Percentiles rank a stretch among this genome's conserved stretches.
Evolutionary conservation across 2,888 invertebrate species (phyloP).

Genomic region (Busseola fusca): DNA sequence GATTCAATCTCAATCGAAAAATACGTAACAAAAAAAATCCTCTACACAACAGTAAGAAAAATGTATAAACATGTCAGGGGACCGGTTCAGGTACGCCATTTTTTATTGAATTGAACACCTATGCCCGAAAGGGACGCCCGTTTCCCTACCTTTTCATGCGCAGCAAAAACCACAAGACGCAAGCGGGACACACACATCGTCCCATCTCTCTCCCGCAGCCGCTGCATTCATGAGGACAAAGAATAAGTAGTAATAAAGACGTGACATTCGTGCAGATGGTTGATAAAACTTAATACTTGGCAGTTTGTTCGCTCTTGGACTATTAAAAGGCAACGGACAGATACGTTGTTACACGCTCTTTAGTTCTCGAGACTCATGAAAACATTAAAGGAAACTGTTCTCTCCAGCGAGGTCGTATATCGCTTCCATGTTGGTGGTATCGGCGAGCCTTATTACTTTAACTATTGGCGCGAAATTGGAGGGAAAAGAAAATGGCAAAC

Average conservation of each 20-base stretch:
- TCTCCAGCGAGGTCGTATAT: slow-evolving; percentile 80
- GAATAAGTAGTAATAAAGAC: slow-evolving; percentile 88
- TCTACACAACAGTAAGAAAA: slow-evolving; percentile 84
- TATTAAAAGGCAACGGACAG: slow-evolving; percentile 85
- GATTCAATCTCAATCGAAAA: slow-evolving; percentile 86
- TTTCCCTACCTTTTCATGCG: slow-evolving; percentile 76
- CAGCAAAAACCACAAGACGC: slow-evolving; percentile 70
- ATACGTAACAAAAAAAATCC: slow-evolving; percentile 82
- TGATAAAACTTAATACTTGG: slow-evolving; percentile 87
- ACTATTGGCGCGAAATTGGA: slow-evolving; percentile 83
- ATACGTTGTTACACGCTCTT: slow-evolving; percentile 86
- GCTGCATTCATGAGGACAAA: slow-evolving; percentile 86
- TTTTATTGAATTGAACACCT: slow-evolving; percentile 87
- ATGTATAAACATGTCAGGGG: slow-evolving; percentile 87
- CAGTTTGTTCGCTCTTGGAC: slow-evolving; percentile 84
- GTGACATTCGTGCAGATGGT: slow-evolving; percentile 88
- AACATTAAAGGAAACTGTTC: slow-evolving; percentile 86
- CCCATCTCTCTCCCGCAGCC: slow-evolving; percentile 68
- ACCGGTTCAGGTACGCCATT: slow-evolving; percentile 88
- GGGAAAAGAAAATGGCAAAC: slow-evolving; percentile 84
- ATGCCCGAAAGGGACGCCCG: slow-evolving; percentile 82
- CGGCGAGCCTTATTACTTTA: slow-evolving; percentile 81
- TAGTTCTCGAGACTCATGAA: slow-evolving; percentile 84
- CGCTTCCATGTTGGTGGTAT: slow-evolving; percentile 82
- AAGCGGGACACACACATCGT: slow-evolving; percentile 71